Conservation (phyloP, 2,888 invertebrate genomes). For the Pristionchus japonicus region DNA sequence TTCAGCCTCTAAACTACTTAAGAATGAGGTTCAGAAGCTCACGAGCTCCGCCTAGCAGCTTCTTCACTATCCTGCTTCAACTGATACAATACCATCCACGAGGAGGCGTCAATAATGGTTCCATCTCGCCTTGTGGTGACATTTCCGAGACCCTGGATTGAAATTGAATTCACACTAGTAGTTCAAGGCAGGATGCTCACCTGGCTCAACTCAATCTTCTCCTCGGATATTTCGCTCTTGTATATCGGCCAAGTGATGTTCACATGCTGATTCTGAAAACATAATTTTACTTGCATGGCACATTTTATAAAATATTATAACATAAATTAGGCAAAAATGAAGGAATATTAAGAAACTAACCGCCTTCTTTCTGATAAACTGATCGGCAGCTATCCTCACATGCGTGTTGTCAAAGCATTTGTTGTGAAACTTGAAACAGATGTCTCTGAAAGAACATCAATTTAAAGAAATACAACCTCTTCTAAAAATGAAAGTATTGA, state of each 20-base stretch:
- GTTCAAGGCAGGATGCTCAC: neutral
- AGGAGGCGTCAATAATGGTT: slow-evolving; percentile 56
- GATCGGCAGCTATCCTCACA: slow-evolving; percentile 63
- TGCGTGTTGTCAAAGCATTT: slow-evolving; percentile 69
- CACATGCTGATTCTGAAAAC: slow-evolving; percentile 48
- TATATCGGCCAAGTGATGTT: slow-evolving; percentile 68
- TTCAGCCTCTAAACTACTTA: no score
- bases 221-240: slow-evolving; percentile 62
- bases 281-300: no score
- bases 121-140: slow-evolving; percentile 51
- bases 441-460: slow-evolving; percentile 40
- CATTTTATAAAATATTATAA: neutral
- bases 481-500: neutral
- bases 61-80: slow-evolving; percentile 56
- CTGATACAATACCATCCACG: slow-evolving; percentile 69
- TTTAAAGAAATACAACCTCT: no score
- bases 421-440: slow-evolving; percentile 63
- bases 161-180: neutral
- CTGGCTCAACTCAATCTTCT: slow-evolving; percentile 66
- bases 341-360: neutral
- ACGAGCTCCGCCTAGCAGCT: slow-evolving; percentile 52
- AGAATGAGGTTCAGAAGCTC: neutral
- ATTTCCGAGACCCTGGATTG: slow-evolving; percentile 53
- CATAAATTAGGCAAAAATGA: neutral
- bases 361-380: slow-evolving; percentile 54